Evolutionary conservation across 1,140 invertebrate species (phyloP).

Genomic region (Drosophila funebris): DNA sequence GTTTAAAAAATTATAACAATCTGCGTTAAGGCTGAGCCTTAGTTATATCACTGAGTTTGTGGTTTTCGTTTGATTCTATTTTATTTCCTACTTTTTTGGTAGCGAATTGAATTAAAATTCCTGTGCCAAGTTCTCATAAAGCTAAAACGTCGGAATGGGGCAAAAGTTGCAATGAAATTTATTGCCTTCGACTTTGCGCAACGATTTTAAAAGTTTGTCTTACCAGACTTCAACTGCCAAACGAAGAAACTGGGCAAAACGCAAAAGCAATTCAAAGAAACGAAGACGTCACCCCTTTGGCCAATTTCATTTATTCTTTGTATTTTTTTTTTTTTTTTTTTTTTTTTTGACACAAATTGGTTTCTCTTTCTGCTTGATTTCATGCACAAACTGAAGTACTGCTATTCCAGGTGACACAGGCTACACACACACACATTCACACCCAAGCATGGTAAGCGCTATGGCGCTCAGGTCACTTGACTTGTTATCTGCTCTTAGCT

Average conservation of each 20-base stretch:
- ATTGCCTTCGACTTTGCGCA: slow-evolving; percentile 59
- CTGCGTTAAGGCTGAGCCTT: slow-evolving; percentile 52
- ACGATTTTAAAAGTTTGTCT: slow-evolving; percentile 70
- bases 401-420: slow-evolving; percentile 56
- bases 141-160: not conserved
- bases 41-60: slow-evolving; percentile 48
- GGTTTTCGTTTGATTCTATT: not conserved
- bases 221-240: slow-evolving; percentile 22
- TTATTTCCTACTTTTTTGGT: not conserved
- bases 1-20: slow-evolving; percentile 69
- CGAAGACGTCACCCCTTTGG: slow-evolving; percentile 45
- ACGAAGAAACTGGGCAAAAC: not conserved
- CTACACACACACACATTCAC: slow-evolving; percentile 9
- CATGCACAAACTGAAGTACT: slow-evolving; percentile 73
- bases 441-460: slow-evolving; percentile 41
- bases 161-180: slow-evolving; percentile 65
- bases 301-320: slow-evolving; percentile 74
- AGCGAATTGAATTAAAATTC: slow-evolving; percentile 74
- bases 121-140: slow-evolving; percentile 33
- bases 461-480: slow-evolving; percentile 58
- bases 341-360: slow-evolving; percentile 76
- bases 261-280: slow-evolving; percentile 16
- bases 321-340: slow-evolving; percentile 72
- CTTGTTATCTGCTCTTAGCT: slow-evolving; percentile 76
- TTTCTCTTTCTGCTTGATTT: slow-evolving; percentile 80